phyloP scores from a whole-genome alignment of 2,113 vertebrate genomes.

The Erinaceus europaeus region DNA sequence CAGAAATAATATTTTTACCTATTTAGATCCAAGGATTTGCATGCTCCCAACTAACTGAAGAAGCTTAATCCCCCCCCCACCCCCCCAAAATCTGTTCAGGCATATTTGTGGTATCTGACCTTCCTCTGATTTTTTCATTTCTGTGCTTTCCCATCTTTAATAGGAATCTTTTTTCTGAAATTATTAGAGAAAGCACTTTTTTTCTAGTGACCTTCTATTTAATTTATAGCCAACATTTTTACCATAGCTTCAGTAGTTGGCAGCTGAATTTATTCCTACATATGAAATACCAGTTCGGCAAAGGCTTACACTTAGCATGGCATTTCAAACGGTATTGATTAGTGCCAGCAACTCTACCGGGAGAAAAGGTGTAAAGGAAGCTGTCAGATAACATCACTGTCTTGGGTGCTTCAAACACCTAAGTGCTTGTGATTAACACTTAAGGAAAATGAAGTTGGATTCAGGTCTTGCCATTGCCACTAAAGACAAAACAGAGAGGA shows the following conservation, averaged over 20 bases:
- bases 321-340: constrained; percentile 11
- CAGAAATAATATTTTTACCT: not conserved
- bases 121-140: constrained; percentile 21
- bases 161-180: constrained; percentile 8
- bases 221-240: constrained; percentile 32
- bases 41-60: not conserved
- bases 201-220: constrained; percentile 40
- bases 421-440: constrained; percentile 2
- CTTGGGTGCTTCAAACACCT: constrained; percentile 35
- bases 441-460: constrained; percentile 49
- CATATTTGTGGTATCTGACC: not conserved
- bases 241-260: not conserved
- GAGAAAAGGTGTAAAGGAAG: constrained; percentile 15
- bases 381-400: constrained; percentile 19
- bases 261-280: not conserved
- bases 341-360: not conserved
- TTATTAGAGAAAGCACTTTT: not conserved
- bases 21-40: not conserved
- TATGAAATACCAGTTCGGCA: not conserved
- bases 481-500: constrained; percentile 28
- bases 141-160: constrained; percentile 20
- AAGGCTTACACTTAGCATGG: not conserved
- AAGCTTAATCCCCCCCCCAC: not conserved
- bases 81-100: not conserved
- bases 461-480: constrained; percentile 50